Evolutionary conservation across 2,888 invertebrate genomes (phyloP), one percentile per base, ranked within the genome.

Genomic region (Melitaea athalia): DNA sequence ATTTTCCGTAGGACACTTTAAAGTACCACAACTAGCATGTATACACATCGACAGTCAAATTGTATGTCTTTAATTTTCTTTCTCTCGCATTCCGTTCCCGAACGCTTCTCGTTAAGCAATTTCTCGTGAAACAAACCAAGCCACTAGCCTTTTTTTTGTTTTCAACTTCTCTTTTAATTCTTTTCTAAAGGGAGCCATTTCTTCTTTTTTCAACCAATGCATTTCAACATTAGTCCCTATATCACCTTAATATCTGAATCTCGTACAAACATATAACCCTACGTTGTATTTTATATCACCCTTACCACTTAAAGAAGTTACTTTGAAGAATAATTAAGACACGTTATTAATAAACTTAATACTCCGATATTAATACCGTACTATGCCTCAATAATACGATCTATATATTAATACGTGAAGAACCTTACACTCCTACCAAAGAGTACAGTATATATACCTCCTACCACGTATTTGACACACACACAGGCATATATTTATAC

Each of bases 261-360:
- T 72, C 81, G 82, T 15, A 91, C 78, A 0, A 79, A 77, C 1
- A 91, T 76, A 63, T 88, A 91, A 0, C 85, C 85, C 88, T 87
- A 89, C 55, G 75, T 78, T 3, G 85, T 73, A 65, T 89, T 88
- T 0, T 89, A 88, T 59, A 84, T 82, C 11, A 88, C 69, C 75
- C 74, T 83, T 85, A 91, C 90, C 89, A 90, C 53, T 90, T 91
- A 68, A 91, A 91, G 63, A 76, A 88, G 15, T 77, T 76, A 43
- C 90, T 77, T 11, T 81, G 82, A 24, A 24, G 24, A 24, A 24
- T 24, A 24, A 24, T 24, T 3, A 24, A 24, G 3, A 2, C 24
- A 24, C 24, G 24, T 3, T 24, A 24, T 24, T 24, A 81, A 81
- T 17, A 68, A 88, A 89, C 0, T 81, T 84, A 60, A 84, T 90